Evolutionary conservation across 2,797 vertebrate genomes (phyloP).

Genomic region (Enteromius unitaeniatus): DNA sequence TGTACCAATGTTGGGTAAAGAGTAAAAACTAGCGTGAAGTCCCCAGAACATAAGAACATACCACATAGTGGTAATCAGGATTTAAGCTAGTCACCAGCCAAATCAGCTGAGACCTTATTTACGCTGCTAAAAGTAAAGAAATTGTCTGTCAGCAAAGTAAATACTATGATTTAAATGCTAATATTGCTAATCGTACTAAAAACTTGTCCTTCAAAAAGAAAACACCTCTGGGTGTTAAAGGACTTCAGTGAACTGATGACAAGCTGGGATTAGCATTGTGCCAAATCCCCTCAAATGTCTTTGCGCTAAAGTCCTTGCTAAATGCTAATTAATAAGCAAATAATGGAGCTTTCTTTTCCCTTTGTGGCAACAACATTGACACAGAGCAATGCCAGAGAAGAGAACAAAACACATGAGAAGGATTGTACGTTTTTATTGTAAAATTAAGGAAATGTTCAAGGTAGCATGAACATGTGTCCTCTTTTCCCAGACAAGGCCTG

Average conservation of each 20-base stretch:
- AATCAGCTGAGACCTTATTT: neutral
- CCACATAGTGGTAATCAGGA: neutral
- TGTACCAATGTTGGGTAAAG: neutral
- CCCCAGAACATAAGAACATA: neutral
- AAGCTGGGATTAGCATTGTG: slow-evolving; percentile 42
- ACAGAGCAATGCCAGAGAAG: slow-evolving; percentile 33
- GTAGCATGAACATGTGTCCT: neutral
- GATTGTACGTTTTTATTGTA: slow-evolving; percentile 52
- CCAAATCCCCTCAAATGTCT: slow-evolving; percentile 53
- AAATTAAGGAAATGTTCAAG: slow-evolving; percentile 34
- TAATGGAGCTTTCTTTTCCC: slow-evolving; percentile 47
- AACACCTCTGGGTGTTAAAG: slow-evolving; percentile 41
- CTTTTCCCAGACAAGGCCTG: neutral
- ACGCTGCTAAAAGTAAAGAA: neutral
- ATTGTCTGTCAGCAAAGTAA: slow-evolving; percentile 1
- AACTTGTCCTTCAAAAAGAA: slow-evolving; percentile 30
- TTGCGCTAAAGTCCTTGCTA: slow-evolving; percentile 48
- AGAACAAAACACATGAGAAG: slow-evolving; percentile 10
- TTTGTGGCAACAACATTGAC: slow-evolving; percentile 32
- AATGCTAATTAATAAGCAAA: slow-evolving; percentile 55
- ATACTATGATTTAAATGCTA: neutral
- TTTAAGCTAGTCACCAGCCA: neutral
- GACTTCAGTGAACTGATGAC: slow-evolving; percentile 42
- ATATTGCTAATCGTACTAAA: slow-evolving; percentile 21
- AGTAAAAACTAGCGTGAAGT: neutral